Base-by-base conservation (phyloP, 2,888 invertebrate species). In the Nomada ferruginata region DNA sequence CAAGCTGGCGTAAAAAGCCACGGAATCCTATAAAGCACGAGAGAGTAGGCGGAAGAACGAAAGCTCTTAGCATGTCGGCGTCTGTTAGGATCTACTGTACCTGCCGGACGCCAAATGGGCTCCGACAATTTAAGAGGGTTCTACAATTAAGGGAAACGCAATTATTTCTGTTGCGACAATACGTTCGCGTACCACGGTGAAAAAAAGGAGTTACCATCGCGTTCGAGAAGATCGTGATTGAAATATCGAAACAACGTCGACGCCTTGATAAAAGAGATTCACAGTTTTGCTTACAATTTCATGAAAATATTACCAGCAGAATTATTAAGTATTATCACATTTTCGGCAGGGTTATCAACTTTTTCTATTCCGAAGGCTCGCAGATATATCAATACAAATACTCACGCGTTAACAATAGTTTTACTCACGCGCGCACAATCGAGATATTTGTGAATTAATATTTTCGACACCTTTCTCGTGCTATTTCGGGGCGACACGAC, bases 1-100 rank as follows among this genome's bases (percentile, higher is more conserved):
- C 59, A 18, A 71, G 53, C 68, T 60, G 42, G 52, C 76, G 75
- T 79, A 83, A 84, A 84, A 88, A 84, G 85, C 84, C 78, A 76
- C 63, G 71, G 72, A 83, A 82, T 85, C 83, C 87, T 85, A 84
- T 88, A 86, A 88, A 90, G 85, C 85, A 77, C 73, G 85, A 87
- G 87, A 90, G 87, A 86, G 87, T 83, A 86, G 85, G 71, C 83
- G 80, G 80, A 44, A 81, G 85, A 81, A 89, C 86, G 88, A 90
- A 91, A 92, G 92, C 92, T 92, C 91, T 92, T 91, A 91, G 90
- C 89, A 90, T 90, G 92, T 92, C 92, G 87, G 83, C 83, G 80
- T 85, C 88, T 84, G 88, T 92, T 91, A 90, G 87, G 85, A 89
- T 89, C 89, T 76, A 65, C n/a, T 64, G 20, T 73, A 44, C 26